Evolutionary conservation across 2,797 vertebrate species (phyloP).

Genomic region (Alca torda): DNA sequence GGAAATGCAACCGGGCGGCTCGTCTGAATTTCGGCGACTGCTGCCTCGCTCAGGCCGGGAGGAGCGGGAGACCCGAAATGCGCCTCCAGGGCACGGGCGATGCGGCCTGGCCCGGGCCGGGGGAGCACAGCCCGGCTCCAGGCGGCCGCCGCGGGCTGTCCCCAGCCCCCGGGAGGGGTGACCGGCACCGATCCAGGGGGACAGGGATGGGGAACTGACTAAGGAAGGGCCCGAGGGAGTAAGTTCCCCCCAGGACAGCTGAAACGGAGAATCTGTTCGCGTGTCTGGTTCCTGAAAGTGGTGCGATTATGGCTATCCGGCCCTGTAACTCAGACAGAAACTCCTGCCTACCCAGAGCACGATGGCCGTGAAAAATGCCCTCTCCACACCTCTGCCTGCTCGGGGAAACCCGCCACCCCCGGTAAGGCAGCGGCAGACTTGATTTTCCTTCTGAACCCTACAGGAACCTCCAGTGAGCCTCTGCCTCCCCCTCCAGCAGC

Average conservation of each 20-base stretch:
- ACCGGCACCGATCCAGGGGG: background rate
- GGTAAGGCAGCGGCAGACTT: accelerated
- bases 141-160: background rate
- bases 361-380: accelerated
- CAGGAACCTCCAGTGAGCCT: background rate
- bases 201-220: accelerated
- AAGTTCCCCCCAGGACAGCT: background rate
- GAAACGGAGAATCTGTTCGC: background rate
- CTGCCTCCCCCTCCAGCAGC: background rate
- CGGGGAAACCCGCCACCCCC: background rate
- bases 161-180: background rate
- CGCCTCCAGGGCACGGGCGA: background rate
- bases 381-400: accelerated
- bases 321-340: background rate
- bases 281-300: background rate
- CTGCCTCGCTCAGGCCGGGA: conserved; percentile 46
- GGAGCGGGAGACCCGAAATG: background rate
- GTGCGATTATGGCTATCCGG: accelerated
- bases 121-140: background rate
- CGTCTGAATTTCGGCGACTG: background rate
- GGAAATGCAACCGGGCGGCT: background rate
- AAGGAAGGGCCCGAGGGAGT: background rate
- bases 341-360: accelerated
- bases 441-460: accelerated
- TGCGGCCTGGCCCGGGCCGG: background rate